Evolutionary conservation across 2,797 vertebrate species (phyloP).

Genomic region (Cheirogaleus major): DNA sequence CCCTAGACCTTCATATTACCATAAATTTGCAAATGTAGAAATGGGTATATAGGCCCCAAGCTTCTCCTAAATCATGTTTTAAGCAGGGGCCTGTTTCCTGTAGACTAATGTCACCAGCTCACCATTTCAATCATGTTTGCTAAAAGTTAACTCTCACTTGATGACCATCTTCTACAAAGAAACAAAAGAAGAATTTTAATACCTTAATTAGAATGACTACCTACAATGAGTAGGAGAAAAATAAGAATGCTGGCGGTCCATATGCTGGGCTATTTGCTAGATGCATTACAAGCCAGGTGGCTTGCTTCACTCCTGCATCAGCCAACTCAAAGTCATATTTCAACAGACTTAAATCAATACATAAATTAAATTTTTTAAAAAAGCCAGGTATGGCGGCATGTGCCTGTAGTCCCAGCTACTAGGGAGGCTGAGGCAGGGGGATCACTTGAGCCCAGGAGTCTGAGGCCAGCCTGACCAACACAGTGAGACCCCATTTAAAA

Average conservation of each 20-base stretch:
- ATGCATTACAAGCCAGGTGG: background rate
- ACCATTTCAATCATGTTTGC: background rate
- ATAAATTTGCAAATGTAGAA: accelerated
- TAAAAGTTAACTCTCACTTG: background rate
- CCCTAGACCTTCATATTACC: accelerated
- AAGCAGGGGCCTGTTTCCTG: too few species aligned
- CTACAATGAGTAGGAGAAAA: background rate
- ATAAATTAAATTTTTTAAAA: background rate
- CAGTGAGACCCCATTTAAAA: background rate
- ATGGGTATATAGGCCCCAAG: accelerated
- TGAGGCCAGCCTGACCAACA: background rate
- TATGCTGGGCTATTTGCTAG: accelerated
- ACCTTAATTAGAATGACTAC: background rate
- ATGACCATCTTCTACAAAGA: background rate
- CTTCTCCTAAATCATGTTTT: background rate
- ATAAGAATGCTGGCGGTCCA: background rate
- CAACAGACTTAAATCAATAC: background rate
- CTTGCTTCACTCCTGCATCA: background rate
- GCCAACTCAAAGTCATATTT: background rate
- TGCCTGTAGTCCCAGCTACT: background rate
- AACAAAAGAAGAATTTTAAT: background rate
- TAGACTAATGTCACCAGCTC: background rate
- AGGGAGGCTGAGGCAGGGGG: background rate
- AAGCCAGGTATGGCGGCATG: background rate
- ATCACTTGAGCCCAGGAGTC: background rate